Percentiles rank a stretch among this genome's conserved stretches.
Evolutionary conservation across 2,888 invertebrate genomes (phyloP).

Genomic region (Tetanocera ferruginea): DNA sequence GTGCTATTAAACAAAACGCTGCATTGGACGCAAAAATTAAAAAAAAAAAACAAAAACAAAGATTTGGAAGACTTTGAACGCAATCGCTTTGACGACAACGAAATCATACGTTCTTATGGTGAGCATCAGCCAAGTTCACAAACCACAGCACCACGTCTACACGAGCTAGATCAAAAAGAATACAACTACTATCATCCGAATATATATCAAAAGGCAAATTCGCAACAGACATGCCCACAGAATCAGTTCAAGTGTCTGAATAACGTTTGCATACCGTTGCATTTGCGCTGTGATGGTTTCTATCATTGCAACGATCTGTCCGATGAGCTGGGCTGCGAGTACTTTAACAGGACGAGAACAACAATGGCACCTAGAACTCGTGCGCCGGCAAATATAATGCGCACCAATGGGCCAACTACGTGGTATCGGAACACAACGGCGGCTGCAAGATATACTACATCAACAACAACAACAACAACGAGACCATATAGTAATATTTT

Average conservation of each 20-base stretch:
- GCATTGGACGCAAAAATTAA: neutral
- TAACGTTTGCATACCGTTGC: constrained; percentile 73
- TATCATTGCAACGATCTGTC: constrained; percentile 75
- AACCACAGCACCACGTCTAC: constrained; percentile 41
- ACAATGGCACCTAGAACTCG: constrained; percentile 26
- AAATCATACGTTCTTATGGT: constrained; percentile 57
- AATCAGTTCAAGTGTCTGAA: constrained; percentile 74
- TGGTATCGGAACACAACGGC: constrained; percentile 26
- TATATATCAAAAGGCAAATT: constrained; percentile 55
- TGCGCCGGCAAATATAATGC: constrained; percentile 42
- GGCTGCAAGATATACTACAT: constrained; percentile 30
- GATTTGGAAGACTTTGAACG: constrained; percentile 45
- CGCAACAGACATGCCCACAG: constrained; percentile 66
- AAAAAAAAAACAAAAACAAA: constrained; percentile 19
- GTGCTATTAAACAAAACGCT: neutral
- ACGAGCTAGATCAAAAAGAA: constrained; percentile 52
- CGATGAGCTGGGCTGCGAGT: constrained; percentile 72
- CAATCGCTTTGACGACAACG: constrained; percentile 54
- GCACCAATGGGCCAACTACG: constrained; percentile 43
- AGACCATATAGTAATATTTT: constrained; percentile 39
- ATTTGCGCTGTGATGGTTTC: constrained; percentile 72
- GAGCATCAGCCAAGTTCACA: constrained; percentile 44
- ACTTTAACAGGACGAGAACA: constrained; percentile 45
- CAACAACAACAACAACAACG: constrained; percentile 35
- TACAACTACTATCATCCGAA: constrained; percentile 52